Base-by-base conservation (phyloP, 2,888 invertebrate genomes). In the Diarsia dahlii region DNA sequence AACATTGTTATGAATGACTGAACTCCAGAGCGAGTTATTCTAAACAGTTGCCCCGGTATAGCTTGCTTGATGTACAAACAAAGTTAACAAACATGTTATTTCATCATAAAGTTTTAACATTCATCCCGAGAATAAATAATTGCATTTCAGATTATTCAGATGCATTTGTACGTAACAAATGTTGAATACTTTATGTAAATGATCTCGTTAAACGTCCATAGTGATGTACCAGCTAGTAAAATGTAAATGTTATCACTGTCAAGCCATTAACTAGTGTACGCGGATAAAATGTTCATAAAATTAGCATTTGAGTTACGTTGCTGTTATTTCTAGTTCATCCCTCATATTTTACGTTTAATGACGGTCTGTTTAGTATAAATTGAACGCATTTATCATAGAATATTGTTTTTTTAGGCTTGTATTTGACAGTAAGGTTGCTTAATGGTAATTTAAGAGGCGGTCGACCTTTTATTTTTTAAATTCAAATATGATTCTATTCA, bases 231-330 rank as follows among this genome's bases (percentile, higher is more conserved):
- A 82, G 87, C 87, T 84, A 87, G 88, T 90, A 89, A 91, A 90
- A 93, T 93, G 92, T 87, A 89, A 93, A 93, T 93, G 81, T 89
- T 84, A 91, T 89, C 80, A 85, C 83, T 74, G 74, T 75, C 82
- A 76, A 85, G 85, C 76, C 87, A 88, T 92, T 89, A 89, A 85
- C 80, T 83, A 84, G 79, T 82, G 81, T 71, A 80, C 66, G 70
- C 71, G 74, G 78, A 87, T 84, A 84, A 90, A 85, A 81, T 77
- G 78, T 64, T 79, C 85, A 85, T 90, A 87, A 89, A 88, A 89
- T 90, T 90, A 77, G 85, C 89, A 90, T 88, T 88, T 77, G 34
- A 80, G 81, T 88, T 76, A 80, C 78, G 66, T 60, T 52, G 66
- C 56, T 48, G 34, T 80, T 80, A 71, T 76, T 80, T 77, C 71